Evolutionary conservation across 2,113 vertebrate genomes (phyloP), one percentile per base, ranked within the genome.

Genomic region (Ariopsis seemanni): DNA sequence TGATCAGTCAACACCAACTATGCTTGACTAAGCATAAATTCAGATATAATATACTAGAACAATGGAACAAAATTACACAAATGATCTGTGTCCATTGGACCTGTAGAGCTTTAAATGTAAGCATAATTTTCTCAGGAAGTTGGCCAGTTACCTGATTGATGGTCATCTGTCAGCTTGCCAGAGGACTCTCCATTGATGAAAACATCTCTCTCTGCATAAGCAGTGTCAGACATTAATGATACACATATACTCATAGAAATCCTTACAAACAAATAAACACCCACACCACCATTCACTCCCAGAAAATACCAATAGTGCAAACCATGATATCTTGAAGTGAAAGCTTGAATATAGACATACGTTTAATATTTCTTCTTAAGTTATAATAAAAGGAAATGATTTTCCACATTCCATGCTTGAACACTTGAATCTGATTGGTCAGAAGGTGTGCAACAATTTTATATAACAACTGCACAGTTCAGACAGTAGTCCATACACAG

Each of bases 121-220:
- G 5, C 12, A 77, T 14, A 6, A n/a, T 55, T 79, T 74, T 53
- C 27, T 34, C 9, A 60, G 4, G 11, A 60, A 55, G 3, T 67
- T 69, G 42, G 5, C 27, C 15, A 67, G 17, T 88, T 92, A 96
- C 95, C 91, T 85, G 88, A 89, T 0, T 95, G 0, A 22, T 0
- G 25, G 0, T 11, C n/a, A 6, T 75, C 1, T 1, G 12, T 27
- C 0, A 3, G 71, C 15, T 7, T 25, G 30, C 92, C 90, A 89
- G 88, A 91, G 11, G 0, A 11, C 1, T 0, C 71, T 2, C 58
- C 60, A 74, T 83, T 90, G n/a, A 50, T 71, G 86, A 92, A 95
- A 0, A 94, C 52, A 7, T 96, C 95, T 0, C 83, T 71, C 48
- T 92, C 95, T 96, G 90, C 20, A 57, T 63, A 5, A 50, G 78